Evolutionary conservation across 2,797 vertebrate species (phyloP).

Genomic region (Capromys pilorides): DNA sequence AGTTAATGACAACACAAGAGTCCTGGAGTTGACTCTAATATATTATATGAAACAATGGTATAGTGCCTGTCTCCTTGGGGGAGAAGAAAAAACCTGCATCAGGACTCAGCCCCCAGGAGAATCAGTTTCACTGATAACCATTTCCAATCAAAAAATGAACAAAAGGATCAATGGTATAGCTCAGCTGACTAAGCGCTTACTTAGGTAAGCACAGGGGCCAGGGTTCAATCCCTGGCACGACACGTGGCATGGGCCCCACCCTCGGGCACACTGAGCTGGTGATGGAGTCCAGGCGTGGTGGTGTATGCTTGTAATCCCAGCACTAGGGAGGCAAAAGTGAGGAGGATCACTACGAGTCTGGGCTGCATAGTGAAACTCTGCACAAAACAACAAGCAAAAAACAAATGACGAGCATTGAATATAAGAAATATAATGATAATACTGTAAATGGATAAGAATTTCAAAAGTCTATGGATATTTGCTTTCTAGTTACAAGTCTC

Average conservation of each 20-base stretch:
- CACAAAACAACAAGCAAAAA: too few species aligned
- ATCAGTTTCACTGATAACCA: rapidly evolving
- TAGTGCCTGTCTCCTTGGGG: background rate
- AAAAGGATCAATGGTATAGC: too few species aligned
- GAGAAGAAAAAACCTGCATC: background rate
- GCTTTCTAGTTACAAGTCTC: background rate
- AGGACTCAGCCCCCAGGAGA: rapidly evolving
- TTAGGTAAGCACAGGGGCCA: too few species aligned
- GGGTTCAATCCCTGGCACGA: too few species aligned
- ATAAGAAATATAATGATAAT: background rate
- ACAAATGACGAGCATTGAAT: constrained; percentile 18
- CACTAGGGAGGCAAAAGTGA: too few species aligned
- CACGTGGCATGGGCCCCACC: too few species aligned
- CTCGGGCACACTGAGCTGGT: too few species aligned
- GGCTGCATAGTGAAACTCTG: too few species aligned
- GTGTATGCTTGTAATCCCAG: too few species aligned
- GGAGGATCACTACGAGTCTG: too few species aligned
- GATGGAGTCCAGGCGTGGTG: too few species aligned
- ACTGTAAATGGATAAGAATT: background rate
- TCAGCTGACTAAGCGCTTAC: too few species aligned
- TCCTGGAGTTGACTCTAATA: background rate
- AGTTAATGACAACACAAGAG: constrained; percentile 21
- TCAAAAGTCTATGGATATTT: background rate
- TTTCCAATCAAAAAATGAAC: background rate
- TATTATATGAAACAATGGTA: constrained; percentile 8